Conservation (phyloP, 1,140 invertebrate species). For the Lepidotrigona ventralis region DNA sequence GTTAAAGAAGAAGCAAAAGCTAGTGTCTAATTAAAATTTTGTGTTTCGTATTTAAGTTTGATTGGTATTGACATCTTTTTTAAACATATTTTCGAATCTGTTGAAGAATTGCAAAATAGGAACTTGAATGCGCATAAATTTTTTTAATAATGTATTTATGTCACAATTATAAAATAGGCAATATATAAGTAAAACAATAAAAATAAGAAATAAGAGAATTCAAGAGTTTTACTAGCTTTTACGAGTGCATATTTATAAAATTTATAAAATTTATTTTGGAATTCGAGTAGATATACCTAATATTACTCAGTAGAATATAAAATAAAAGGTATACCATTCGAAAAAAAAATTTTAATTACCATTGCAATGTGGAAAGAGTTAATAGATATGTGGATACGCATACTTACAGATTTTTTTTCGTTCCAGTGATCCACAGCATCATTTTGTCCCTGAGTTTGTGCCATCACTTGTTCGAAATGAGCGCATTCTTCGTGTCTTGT, state of each 20-base stretch:
- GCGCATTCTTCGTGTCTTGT: constrained; percentile 89
- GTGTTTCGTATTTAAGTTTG: constrained; percentile 6
- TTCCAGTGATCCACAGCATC: constrained; percentile 76
- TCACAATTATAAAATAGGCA: background rate
- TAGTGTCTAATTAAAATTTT: constrained; percentile 54
- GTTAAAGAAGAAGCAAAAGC: constrained; percentile 74
- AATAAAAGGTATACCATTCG: background rate
- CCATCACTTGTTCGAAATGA: constrained; percentile 88
- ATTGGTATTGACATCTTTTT: background rate
- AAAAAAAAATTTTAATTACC: constrained; percentile 1
- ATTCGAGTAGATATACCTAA: background rate
- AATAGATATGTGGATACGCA: constrained; percentile 50
- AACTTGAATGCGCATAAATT: background rate
- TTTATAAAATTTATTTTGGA: background rate
- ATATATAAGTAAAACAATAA: background rate
- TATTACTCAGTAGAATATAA: background rate
- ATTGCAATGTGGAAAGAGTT: constrained; percentile 18
- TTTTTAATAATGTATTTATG: background rate
- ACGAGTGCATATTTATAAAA: constrained; percentile 24
- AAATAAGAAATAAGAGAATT: background rate
- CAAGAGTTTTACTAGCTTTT: constrained; percentile 46
- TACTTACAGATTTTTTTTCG: constrained; percentile 83
- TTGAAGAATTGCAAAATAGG: background rate
- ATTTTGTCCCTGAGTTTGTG: constrained; percentile 74
- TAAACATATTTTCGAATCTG: background rate